phyloP scores from a whole-genome alignment of 2,888 invertebrate genomes.

The Imbricaverruca yamaguchii region DNA sequence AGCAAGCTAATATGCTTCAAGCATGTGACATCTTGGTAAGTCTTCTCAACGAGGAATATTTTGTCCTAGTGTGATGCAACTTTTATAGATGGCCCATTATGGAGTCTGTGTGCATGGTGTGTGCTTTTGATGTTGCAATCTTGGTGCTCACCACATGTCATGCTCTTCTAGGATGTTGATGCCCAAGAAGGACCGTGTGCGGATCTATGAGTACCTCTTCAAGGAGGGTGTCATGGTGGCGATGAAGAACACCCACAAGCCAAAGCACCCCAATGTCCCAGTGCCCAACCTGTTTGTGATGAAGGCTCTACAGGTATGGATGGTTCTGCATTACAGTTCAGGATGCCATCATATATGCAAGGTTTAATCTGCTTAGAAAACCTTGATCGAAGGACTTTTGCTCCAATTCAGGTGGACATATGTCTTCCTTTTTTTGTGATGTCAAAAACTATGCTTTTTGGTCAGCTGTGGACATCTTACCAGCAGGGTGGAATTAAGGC shows the following conservation, averaged over 20 bases:
- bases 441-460: no score
- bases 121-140: not conserved
- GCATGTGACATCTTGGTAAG: no score
- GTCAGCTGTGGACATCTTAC: no score
- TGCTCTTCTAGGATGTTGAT: constrained; percentile 73
- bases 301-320: constrained; percentile 32
- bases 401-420: no score
- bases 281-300: constrained; percentile 83
- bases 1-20: no score
- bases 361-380: no score
- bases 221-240: constrained; percentile 99
- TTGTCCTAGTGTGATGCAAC: not conserved
- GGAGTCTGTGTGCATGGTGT: not conserved
- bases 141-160: not conserved
- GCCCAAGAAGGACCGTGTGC: constrained; percentile 94
- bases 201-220: constrained; percentile 95
- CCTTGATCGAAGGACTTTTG: no score
- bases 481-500: no score
- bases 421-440: no score
- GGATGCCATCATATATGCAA: no score
- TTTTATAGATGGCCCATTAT: not conserved
- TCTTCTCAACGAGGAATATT: not conserved
- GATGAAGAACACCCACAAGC: constrained; percentile 94
- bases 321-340: no score
- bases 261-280: constrained; percentile 94